A percentile compares a stretch with the other conserved stretches of the same genome.
phyloP scores from a whole-genome alignment of 2,888 invertebrate species.

The Physocephala rufipes region DNA sequence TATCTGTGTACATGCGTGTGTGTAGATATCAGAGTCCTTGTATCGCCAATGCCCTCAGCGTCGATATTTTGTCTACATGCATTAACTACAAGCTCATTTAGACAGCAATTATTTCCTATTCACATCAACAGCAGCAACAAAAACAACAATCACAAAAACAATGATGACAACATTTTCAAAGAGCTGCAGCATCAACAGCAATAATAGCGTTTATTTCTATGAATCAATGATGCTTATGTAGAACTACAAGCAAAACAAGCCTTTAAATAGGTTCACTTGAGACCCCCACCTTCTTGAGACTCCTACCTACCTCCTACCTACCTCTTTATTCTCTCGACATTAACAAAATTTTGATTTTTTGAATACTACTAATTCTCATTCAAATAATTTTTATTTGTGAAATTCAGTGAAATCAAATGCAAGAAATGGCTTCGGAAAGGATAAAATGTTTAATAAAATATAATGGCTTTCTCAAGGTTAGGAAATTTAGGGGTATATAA shows the following conservation, averaged over 20 bases:
- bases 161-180: background rate
- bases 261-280: no score
- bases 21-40: background rate
- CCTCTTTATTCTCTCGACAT: background rate
- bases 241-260: no score
- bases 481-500: no score
- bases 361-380: no score
- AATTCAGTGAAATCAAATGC: background rate
- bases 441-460: background rate
- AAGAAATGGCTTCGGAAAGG: background rate
- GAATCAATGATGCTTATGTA: no score
- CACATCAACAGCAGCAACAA: background rate
- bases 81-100: conserved; percentile 6
- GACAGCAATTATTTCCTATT: conserved; percentile 19
- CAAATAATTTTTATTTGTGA: no score
- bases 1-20: background rate
- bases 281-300: no score
- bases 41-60: background rate
- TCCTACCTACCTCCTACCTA: no score
- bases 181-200: no score
- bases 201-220: no score
- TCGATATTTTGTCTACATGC: no score
- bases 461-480: no score
- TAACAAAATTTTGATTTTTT: background rate
- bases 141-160: background rate